These are phyloP conservation scores for Euwallacea fornicatus DNA, from an alignment of 1,140 invertebrate species.

Conservation along the genomic window DNA sequence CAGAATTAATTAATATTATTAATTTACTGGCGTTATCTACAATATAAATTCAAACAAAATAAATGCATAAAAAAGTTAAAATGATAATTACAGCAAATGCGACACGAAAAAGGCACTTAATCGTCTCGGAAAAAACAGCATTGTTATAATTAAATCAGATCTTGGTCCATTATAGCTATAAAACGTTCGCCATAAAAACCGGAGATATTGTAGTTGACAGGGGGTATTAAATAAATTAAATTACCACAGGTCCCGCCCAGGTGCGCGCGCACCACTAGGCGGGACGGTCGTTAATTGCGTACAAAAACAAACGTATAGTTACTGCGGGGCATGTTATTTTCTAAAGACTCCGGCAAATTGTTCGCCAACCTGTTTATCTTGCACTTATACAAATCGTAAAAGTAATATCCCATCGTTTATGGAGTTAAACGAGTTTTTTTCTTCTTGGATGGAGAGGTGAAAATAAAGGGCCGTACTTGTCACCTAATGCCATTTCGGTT, in stretches of 20 bases:
- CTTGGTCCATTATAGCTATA: constrained; percentile 30
- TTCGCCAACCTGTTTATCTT: constrained; percentile 48
- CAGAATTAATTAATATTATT: neutral
- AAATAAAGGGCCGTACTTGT: constrained; percentile 38
- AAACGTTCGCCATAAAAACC: constrained; percentile 35
- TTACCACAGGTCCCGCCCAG: constrained; percentile 28
- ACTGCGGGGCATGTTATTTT: constrained; percentile 45
- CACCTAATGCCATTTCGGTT: constrained; percentile 47
- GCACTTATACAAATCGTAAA: constrained; percentile 47
- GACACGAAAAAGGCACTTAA: constrained; percentile 20
- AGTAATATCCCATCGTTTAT: constrained; percentile 48
- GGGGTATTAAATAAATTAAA: constrained; percentile 38
- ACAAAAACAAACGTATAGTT: constrained; percentile 44
- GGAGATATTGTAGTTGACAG: constrained; percentile 34
- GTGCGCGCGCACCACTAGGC: constrained; percentile 45
- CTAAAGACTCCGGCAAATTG: constrained; percentile 43
- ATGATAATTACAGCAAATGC: constrained; percentile 31
- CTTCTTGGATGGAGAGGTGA: constrained; percentile 37
- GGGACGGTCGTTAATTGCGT: constrained; percentile 36
- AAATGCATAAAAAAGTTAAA: constrained; percentile 24
- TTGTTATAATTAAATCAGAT: constrained; percentile 33
- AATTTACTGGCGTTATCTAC: neutral
- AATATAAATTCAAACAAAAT: constrained; percentile 16
- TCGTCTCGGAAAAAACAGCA: constrained; percentile 18
- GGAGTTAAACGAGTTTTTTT: constrained; percentile 45